Percentiles rank a stretch among this genome's conserved stretches.
Conservation (phyloP, 1,140 invertebrate genomes). For the Drosophila kikkawai region DNA sequence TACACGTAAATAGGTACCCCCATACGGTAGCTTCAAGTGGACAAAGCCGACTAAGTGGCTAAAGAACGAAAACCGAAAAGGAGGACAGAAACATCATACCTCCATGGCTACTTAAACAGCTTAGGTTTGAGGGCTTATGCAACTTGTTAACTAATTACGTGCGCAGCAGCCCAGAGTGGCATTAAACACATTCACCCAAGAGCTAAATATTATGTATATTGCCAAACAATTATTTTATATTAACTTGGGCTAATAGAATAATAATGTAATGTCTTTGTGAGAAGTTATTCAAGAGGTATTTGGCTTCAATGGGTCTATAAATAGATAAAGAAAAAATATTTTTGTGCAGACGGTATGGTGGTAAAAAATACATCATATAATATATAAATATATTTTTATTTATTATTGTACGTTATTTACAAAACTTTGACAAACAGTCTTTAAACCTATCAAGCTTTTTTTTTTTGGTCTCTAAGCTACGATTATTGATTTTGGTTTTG, state of each 20-base stretch:
- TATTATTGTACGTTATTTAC: neutral
- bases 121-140: slow-evolving; percentile 70
- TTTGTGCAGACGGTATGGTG: no score
- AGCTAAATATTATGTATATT: neutral
- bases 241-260: neutral
- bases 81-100: slow-evolving; percentile 20
- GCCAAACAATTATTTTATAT: neutral
- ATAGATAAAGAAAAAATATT: neutral
- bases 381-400: neutral
- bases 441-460: neutral
- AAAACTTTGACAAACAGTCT: neutral
- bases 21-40: slow-evolving; percentile 52
- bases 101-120: slow-evolving; percentile 66
- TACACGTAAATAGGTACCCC: slow-evolving; percentile 17
- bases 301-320: neutral
- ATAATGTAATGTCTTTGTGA: neutral
- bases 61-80: slow-evolving; percentile 44
- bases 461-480: neutral
- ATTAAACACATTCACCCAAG: slow-evolving; percentile 18
- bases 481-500: neutral
- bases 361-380: no score
- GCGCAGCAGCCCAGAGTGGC: slow-evolving; percentile 29
- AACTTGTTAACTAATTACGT: slow-evolving; percentile 77
- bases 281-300: neutral
- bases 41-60: slow-evolving; percentile 54